Evolutionary conservation across 2,113 vertebrate species (phyloP).

Genomic region (Oreochromis aureus): DNA sequence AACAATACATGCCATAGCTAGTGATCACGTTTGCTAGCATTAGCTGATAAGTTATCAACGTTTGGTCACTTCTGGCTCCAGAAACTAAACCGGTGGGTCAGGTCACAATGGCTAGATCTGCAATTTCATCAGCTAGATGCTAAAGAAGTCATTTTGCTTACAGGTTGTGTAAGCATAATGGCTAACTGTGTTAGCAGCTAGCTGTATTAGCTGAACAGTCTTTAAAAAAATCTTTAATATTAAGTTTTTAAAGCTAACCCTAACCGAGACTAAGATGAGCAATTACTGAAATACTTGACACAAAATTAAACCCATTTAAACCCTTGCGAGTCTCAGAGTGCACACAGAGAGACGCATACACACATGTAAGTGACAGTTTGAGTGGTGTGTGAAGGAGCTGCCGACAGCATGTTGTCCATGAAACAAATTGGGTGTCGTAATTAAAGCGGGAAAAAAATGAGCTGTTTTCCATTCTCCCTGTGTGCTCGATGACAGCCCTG

Average conservation of each 20-base stretch:
- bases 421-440: slow-evolving; percentile 41
- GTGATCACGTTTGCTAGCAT: neutral
- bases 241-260: neutral
- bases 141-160: neutral
- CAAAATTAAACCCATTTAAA: neutral
- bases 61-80: neutral
- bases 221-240: neutral
- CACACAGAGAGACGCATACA: neutral
- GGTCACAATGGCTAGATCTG: neutral
- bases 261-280: neutral
- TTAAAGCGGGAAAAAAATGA: slow-evolving; percentile 30
- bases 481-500: neutral
- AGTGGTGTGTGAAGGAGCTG: slow-evolving; percentile 5
- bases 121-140: neutral
- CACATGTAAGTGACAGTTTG: slow-evolving; percentile 1
- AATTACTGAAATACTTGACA: neutral
- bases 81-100: neutral
- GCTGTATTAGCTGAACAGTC: neutral
- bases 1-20: neutral
- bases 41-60: neutral
- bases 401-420: slow-evolving; percentile 22
- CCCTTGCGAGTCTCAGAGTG: neutral
- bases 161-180: neutral
- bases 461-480: slow-evolving; percentile 5
- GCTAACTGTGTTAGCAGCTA: neutral